phyloP scores from a whole-genome alignment of 1,140 invertebrate genomes.

The Steinernema feltiae region DNA sequence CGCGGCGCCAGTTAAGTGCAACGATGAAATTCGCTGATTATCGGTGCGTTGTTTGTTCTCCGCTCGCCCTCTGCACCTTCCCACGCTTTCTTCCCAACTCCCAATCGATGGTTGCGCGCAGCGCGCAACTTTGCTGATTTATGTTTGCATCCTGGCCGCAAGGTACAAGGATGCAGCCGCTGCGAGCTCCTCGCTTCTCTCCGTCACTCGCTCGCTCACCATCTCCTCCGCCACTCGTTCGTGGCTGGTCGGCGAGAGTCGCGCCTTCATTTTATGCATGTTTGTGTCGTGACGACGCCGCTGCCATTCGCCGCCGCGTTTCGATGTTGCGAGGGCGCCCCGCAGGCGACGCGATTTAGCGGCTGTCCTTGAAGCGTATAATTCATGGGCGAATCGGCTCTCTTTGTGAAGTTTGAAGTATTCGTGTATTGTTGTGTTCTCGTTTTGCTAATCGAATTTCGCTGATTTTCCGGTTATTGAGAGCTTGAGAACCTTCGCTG shows the following conservation, averaged over 20 bases:
- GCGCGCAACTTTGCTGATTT: neutral
- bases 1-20: neutral
- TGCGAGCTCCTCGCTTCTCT: neutral
- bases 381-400: too few species aligned
- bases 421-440: too few species aligned
- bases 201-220: too few species aligned
- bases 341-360: slow-evolving; percentile 4
- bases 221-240: too few species aligned
- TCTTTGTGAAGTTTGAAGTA: too few species aligned
- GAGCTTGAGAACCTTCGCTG: too few species aligned
- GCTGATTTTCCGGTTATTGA: too few species aligned
- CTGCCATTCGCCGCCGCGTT: neutral
- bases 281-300: neutral
- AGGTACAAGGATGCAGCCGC: neutral
- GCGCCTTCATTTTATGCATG: neutral
- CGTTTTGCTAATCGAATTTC: too few species aligned
- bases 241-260: too few species aligned
- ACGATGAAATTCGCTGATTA: neutral
- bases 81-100: neutral
- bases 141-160: neutral
- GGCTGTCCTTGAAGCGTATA: slow-evolving; percentile 4
- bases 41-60: neutral
- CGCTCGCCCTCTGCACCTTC: neutral
- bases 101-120: too few species aligned
- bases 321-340: neutral